A percentile compares a stretch with the other conserved stretches of the same genome.
These are phyloP conservation scores for Actenoides hombroni DNA, from an alignment of 2,113 vertebrate species.

Conservation along the genomic window DNA sequence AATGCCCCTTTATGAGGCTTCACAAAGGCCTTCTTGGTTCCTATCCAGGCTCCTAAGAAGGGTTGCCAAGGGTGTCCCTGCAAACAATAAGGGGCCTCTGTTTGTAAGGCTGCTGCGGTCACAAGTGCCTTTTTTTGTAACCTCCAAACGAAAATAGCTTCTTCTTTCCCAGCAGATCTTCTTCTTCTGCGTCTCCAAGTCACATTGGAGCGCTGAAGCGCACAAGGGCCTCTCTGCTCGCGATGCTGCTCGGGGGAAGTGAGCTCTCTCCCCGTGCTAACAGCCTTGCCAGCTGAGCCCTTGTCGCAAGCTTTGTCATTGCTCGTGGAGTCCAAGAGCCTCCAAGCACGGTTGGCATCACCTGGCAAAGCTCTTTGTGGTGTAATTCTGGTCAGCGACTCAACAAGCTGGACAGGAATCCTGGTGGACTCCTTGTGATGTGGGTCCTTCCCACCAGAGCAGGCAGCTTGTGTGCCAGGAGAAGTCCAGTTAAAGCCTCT, in stretches of 20 bases:
- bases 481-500: neutral
- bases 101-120: neutral
- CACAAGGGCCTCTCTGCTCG: neutral
- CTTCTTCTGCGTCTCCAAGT: neutral
- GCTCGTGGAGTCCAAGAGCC: neutral
- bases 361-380: neutral
- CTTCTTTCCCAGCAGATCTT: slow-evolving; percentile 49
- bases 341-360: neutral
- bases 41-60: slow-evolving; percentile 12
- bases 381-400: neutral
- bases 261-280: neutral
- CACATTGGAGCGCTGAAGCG: neutral
- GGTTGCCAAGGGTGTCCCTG: slow-evolving; percentile 57
- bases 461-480: neutral
- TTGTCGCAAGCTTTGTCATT: neutral
- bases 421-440: neutral
- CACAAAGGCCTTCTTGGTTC: slow-evolving; percentile 64
- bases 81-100: slow-evolving; percentile 56
- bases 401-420: neutral
- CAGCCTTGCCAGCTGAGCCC: neutral
- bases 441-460: neutral
- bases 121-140: slow-evolving; percentile 37
- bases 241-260: neutral
- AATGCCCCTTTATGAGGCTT: slow-evolving; percentile 54
- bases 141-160: slow-evolving; percentile 17